Base-by-base conservation (phyloP, 2,888 invertebrate species). In the Lydus trimaculatus region DNA sequence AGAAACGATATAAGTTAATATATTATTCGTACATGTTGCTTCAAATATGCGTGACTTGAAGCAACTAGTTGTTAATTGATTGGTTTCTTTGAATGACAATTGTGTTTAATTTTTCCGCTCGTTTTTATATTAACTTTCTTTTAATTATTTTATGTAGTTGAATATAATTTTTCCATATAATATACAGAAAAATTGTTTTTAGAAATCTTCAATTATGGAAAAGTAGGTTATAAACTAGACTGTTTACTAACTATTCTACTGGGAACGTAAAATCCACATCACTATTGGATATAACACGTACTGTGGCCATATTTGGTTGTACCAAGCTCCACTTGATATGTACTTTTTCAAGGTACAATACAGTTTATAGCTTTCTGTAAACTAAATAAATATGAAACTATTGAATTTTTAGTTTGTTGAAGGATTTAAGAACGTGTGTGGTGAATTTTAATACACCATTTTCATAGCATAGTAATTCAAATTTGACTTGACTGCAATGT, bases 31-130 rank as follows among this genome's bases (percentile, higher is more conserved):
- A 64, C 67, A 66, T 63, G 66, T 66, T 66, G 66, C 66, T 66
- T 39, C 59, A 52, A 64, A 63, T 66, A 66, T 67, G 67, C 67
- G 67, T 67, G 67, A 67, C 64, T 58, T 64, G 33, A 58, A 64
- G 67, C 67, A 67, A 67, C 67, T 67, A 67, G 67, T 67, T 67
- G 64, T 20, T 67, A 67, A 67, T 67, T 66, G 63, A 66, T 66
- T 67, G 67, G 48, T 36, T 60, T 63, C 63, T 64, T 52, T 67
- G 43, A 61, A 60, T 33, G 61, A 64, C 6, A 25, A 52, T 31
- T 36, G 31, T 20, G 9, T 17, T n/a, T 17, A 31, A 33, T 60
- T 33, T 23, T n/a, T 20, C 1, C 13, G 2, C 6, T 31, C 20
- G n/a, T 31, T 60, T 31, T 1, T 60, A 5, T 15, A n/a, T n/a